Percentiles rank a stretch among this genome's conserved stretches.
Evolutionary conservation across 2,888 invertebrate genomes (phyloP).

Genomic region (Pharmacophagus antenor): DNA sequence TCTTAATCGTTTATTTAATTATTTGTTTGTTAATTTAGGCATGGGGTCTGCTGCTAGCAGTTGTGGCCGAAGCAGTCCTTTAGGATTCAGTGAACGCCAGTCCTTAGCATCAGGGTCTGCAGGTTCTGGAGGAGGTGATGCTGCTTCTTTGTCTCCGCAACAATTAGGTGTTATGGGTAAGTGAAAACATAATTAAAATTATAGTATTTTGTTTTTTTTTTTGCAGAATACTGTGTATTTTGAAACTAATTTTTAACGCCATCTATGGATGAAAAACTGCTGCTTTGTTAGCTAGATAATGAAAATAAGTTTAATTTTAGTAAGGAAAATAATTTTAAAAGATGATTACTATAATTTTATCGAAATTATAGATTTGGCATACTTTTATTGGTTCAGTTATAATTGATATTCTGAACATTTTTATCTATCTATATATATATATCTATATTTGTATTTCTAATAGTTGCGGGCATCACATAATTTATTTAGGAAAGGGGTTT

Average conservation of each 20-base stretch:
- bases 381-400: too few relatives aligned
- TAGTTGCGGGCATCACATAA: too few relatives aligned
- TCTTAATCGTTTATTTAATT: background rate
- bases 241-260: slow-evolving; percentile 32
- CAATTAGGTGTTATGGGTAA: slow-evolving; percentile 94
- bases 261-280: slow-evolving; percentile 40
- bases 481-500: background rate
- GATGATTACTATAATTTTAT: too few relatives aligned
- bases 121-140: slow-evolving; percentile 79
- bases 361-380: too few relatives aligned
- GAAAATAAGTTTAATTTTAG: too few relatives aligned
- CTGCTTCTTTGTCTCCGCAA: slow-evolving; percentile 88
- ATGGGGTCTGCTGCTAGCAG: slow-evolving; percentile 85
- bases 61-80: slow-evolving; percentile 83
- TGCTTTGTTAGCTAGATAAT: background rate
- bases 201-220: background rate
- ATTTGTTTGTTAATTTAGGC: slow-evolving; percentile 51
- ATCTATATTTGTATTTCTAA: background rate
- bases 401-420: too few relatives aligned
- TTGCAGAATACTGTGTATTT: background rate
- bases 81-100: slow-evolving; percentile 83
- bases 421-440: too few relatives aligned
- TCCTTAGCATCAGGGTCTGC: slow-evolving; percentile 86
- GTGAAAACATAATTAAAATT: slow-evolving; percentile 51
- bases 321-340: too few relatives aligned